These are phyloP conservation scores for Rhegmatorhina hoffmannsi DNA, from an alignment of 2,113 vertebrate genomes.

Conservation along the genomic window DNA sequence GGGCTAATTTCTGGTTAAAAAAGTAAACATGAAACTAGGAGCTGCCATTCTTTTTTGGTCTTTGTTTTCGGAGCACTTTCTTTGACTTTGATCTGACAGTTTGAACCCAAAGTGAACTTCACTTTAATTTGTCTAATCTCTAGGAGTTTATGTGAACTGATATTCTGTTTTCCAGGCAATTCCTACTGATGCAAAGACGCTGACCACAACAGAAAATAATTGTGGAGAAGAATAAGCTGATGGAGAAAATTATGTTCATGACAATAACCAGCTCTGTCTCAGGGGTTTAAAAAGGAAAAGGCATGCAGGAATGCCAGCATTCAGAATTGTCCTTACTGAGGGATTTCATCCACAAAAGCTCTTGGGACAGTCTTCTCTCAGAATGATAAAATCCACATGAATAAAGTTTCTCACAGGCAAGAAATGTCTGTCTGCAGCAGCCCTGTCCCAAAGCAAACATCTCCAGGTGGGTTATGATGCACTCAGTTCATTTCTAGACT, in stretches of 20 bases:
- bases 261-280: neutral
- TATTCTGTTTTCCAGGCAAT: neutral
- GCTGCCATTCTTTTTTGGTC: neutral
- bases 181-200: neutral
- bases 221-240: neutral
- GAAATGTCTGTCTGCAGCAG: neutral
- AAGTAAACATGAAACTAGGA: neutral
- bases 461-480: neutral
- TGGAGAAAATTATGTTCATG: neutral
- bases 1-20: neutral
- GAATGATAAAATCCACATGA: neutral
- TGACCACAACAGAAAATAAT: neutral
- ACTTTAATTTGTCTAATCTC: neutral
- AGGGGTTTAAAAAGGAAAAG: neutral
- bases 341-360: neutral
- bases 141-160: neutral
- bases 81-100: neutral
- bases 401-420: neutral
- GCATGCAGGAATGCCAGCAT: neutral
- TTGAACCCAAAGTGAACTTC: neutral
- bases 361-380: neutral
- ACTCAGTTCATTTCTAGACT: neutral
- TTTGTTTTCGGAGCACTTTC: neutral
- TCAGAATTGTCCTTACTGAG: fast-evolving
- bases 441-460: neutral